Percentiles rank a stretch among this genome's conserved stretches.
phyloP scores from a whole-genome alignment of 2,113 vertebrate genomes.

The Pedionomus torquatus region DNA sequence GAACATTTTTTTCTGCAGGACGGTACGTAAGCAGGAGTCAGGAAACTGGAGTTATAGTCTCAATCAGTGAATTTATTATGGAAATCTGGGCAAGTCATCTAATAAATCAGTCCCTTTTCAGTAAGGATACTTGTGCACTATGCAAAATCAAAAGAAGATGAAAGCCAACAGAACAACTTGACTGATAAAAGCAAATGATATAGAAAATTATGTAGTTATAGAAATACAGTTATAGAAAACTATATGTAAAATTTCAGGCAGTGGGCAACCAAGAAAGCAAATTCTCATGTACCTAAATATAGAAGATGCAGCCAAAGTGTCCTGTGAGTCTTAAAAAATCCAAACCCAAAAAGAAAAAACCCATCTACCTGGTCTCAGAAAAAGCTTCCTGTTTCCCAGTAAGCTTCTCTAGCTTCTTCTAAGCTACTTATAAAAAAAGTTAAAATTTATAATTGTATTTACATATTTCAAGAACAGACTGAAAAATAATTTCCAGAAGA shows the following conservation, averaged over 20 bases:
- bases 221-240: background rate
- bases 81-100: background rate
- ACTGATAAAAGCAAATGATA: background rate
- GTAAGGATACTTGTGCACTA: background rate
- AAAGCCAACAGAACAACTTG: background rate
- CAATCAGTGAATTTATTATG: background rate
- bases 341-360: background rate
- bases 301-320: background rate
- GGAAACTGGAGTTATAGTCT: background rate
- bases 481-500: background rate
- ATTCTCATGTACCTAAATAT: background rate
- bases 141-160: background rate
- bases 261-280: background rate
- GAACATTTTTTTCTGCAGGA: background rate
- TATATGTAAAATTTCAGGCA: background rate
- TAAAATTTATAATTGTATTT: background rate
- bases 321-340: background rate
- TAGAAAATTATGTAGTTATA: background rate
- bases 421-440: background rate
- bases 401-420: background rate
- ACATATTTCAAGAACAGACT: background rate
- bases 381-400: fast-evolving
- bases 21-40: background rate
- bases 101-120: background rate
- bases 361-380: fast-evolving